Conservation (phyloP, 2,113 vertebrate species). For the Macrotus californicus region DNA sequence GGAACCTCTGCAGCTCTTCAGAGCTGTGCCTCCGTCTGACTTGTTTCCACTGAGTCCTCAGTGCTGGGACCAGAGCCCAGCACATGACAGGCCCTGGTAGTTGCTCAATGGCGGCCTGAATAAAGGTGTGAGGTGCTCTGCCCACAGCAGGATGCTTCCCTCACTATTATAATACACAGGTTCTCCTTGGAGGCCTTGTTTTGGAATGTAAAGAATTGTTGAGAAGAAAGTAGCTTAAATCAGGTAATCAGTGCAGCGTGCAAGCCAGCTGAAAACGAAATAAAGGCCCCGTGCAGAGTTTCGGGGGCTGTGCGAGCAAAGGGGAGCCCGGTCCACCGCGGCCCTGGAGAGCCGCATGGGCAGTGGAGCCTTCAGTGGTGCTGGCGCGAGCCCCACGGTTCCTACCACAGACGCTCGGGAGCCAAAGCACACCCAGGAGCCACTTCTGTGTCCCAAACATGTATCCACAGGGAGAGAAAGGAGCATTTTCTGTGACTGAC, state of each 20-base stretch:
- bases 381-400: fast-evolving
- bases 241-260: background rate
- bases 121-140: background rate
- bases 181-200: background rate
- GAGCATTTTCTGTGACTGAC: background rate
- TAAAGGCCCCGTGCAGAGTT: background rate
- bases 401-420: background rate
- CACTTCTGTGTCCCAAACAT: background rate
- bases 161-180: background rate
- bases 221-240: slow-evolving; percentile 11
- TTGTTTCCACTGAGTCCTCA: fast-evolving
- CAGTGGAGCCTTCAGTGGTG: background rate
- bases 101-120: fast-evolving
- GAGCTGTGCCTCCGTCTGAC: background rate
- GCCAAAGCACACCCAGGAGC: background rate
- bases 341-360: background rate
- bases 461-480: background rate
- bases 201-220: background rate
- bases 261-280: background rate
- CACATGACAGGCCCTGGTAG: fast-evolving
- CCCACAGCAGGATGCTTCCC: background rate
- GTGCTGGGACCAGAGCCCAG: background rate
- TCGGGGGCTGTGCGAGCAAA: background rate
- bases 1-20: background rate
- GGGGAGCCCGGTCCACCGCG: background rate